phyloP scores from a whole-genome alignment of 2,797 vertebrate genomes.

The Lindbergichthys nudifrons region DNA sequence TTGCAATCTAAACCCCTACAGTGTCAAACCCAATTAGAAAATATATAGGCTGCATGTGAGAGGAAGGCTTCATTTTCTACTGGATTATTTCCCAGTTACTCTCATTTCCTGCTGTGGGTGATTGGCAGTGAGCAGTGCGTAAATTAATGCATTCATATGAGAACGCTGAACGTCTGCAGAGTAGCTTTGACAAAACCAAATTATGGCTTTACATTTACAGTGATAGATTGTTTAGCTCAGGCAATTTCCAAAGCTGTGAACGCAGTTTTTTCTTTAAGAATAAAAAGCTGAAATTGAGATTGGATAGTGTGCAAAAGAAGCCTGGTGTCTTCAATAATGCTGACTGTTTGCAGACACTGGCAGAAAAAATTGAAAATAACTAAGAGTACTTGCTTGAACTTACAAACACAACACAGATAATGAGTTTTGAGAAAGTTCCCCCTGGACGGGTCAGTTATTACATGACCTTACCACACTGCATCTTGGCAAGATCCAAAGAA shows the following conservation, averaged over 20 bases:
- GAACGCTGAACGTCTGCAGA: conserved; percentile 7
- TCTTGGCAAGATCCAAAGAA: conserved; percentile 50
- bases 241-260: conserved; percentile 4
- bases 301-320: conserved; percentile 22
- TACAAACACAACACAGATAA: conserved; percentile 1
- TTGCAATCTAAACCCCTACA: background rate
- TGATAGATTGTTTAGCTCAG: conserved; percentile 31
- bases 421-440: conserved; percentile 40
- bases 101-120: conserved; percentile 7
- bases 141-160: conserved; percentile 12
- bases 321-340: background rate
- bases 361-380: background rate
- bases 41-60: background rate
- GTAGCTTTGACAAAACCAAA: conserved; percentile 4
- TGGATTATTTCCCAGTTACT: background rate
- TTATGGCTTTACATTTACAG: conserved; percentile 12
- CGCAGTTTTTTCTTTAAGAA: conserved; percentile 14
- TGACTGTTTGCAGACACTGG: conserved; percentile 17
- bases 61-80: background rate
- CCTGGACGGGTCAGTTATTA: conserved; percentile 50
- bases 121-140: background rate
- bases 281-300: conserved; percentile 27
- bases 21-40: background rate
- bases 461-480: conserved; percentile 51
- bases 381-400: background rate